Evolutionary conservation across 2,888 invertebrate genomes (phyloP), one percentile per base, ranked within the genome.

Genomic region (Mechanitis messenoides): DNA sequence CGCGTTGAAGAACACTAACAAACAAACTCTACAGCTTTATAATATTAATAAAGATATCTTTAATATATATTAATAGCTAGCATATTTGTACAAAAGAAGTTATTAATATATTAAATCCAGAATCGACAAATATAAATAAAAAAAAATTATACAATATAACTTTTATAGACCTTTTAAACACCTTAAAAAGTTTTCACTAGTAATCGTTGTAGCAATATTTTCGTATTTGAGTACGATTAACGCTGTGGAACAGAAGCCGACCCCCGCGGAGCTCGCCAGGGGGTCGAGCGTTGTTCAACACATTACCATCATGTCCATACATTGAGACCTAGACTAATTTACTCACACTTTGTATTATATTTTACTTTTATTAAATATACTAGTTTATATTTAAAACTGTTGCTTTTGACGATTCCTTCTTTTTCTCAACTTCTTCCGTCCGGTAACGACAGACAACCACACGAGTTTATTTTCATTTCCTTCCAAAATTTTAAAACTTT

Each of bases 221-320:
- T 78, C 73, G 80, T 80, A 81, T 83, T 84, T 78, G 74, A 77
- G 73, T 67, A 74, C 78, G 76, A 81, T 83, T 78, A 80, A 71
- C 74, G 78, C 76, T 73, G 74, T 69, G 71, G 71, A 66, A 79
- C 84, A 79, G 85, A 71, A 84, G 87, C 84, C 73, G 75, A 71
- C 86, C 78, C 88, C 88, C 75, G 83, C 78, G 56, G 84, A 66
- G 84, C 85, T 58, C 84, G 35, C 68, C 80, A 75, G 87, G 88
- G 75, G 85, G 71, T 71, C 74, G 60, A 60, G 59, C 60, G 56
- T 60, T 46, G 60, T 60, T 65, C 59, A 61, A 65, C 62, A 64
- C 60, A 58, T 61, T 61, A 46, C 50, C 47, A 55, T 61, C 28
- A 54, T 35, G 50, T 33, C 50, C 45, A 7, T 55, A 20, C 45